phyloP scores from a whole-genome alignment of 2,888 invertebrate species.

The Lasiommata megera region DNA sequence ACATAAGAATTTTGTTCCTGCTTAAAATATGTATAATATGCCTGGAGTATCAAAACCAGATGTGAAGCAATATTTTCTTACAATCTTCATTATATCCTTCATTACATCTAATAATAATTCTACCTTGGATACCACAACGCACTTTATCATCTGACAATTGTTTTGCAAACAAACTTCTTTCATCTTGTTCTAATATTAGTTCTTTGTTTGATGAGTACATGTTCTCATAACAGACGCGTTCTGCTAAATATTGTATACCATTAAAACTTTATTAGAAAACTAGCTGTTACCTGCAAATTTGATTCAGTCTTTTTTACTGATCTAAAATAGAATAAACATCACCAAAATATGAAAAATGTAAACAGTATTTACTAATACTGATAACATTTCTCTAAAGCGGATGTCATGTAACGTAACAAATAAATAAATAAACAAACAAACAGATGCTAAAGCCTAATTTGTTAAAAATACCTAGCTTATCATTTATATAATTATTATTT shows the following conservation, averaged over 20 bases:
- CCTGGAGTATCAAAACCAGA: not conserved
- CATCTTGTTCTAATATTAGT: constrained; percentile 8
- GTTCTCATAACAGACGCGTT: not conserved
- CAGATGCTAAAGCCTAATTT: too few relatives aligned
- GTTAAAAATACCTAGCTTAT: too few relatives aligned
- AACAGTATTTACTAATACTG: too few relatives aligned
- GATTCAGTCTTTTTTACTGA: too few relatives aligned
- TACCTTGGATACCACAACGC: constrained; percentile 6
- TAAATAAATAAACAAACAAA: too few relatives aligned
- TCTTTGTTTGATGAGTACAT: not conserved
- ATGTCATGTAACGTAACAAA: too few relatives aligned
- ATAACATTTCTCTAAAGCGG: too few relatives aligned
- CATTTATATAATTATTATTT: too few relatives aligned
- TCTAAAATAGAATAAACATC: too few relatives aligned
- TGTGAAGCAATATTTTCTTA: constrained; percentile 7
- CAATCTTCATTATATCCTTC: not conserved
- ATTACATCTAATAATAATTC: constrained; percentile 1
- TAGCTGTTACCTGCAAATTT: not conserved
- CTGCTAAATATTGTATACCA: not conserved
- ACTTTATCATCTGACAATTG: constrained; percentile 9
- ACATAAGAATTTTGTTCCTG: too few relatives aligned
- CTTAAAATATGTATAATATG: too few relatives aligned
- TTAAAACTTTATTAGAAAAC: not conserved
- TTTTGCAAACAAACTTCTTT: constrained; percentile 8
- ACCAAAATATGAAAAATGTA: too few relatives aligned